Evolutionary conservation across 2,113 vertebrate species (phyloP), one percentile per base, ranked within the genome.

Genomic region (Pontoporia blainvillei): DNA sequence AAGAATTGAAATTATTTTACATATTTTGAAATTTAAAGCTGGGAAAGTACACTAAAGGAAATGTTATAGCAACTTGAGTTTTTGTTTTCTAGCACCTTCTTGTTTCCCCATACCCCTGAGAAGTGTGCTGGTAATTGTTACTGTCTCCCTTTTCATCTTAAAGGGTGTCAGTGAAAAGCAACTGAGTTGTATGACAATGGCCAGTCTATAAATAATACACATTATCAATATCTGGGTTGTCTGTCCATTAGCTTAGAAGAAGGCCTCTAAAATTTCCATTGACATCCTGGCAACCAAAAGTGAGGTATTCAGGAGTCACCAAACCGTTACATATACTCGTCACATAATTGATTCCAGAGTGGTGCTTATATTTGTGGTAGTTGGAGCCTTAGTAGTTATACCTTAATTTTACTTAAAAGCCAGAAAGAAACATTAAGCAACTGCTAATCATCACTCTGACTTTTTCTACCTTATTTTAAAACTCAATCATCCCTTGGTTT

Each of bases 351-450:
- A 11, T 76, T 44, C 36, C 64, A 76, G 59, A 96, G n/a, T 13
- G 11, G n/a, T 49, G 41, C 39, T 90, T 46, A 27, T 59, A 34
- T 84, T 52, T 76, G 46, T 95, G 64, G 64, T 86, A 72, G 66
- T 2, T 76, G 31, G 71, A 85, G 57, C 17, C 75, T 79, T 81
- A 8, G 20, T 78, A 73, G 49, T 39, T 86, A 62, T n/a, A 69
- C n/a, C 29, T 96, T 81, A 76, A 87, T 90, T 95, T 94, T 66
- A 71, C 75, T 87, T 79, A 87, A 83, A 90, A 97, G 4, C 34
- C 49, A 76, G 23, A 96, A 79, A 89, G 49, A 78, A 91, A 95
- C 39, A 73, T 86, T 57, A 94, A 86, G 39, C 39, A 78, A 21
- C 75, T 81, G 59, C 49, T 91, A 61, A 88, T 71, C 39, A 95